Evolutionary conservation across 1,140 invertebrate species (phyloP).

Genomic region (Drosophila chauvacae): DNA sequence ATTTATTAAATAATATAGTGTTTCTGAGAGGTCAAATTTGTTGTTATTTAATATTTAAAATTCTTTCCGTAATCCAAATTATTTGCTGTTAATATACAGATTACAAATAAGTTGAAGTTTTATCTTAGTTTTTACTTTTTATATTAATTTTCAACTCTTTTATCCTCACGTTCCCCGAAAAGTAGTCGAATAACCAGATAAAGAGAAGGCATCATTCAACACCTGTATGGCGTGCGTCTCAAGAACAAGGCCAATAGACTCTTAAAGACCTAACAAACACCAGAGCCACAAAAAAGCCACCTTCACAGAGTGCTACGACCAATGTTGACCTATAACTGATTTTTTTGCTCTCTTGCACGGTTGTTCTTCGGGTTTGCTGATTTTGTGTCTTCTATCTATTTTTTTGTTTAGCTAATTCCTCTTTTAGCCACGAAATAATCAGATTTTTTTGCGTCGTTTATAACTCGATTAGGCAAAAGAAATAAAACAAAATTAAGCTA

Average conservation of each 20-base stretch:
- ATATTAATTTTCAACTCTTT: neutral
- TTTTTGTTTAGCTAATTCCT: conserved; percentile 44
- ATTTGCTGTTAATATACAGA: no score
- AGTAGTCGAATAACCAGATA: neutral
- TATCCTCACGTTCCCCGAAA: conserved; percentile 1
- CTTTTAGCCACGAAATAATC: conserved; percentile 33
- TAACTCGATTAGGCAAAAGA: conserved; percentile 50
- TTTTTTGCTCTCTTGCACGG: conserved; percentile 19
- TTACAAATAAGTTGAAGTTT: no score
- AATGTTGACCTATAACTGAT: conserved; percentile 77
- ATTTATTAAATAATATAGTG: neutral
- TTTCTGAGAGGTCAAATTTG: no score
- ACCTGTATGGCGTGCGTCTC: conserved; percentile 28
- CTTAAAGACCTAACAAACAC: conserved; percentile 31
- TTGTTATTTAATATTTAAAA: no score
- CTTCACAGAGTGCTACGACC: conserved; percentile 62
- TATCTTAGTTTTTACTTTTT: neutral
- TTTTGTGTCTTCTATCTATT: conserved; percentile 28
- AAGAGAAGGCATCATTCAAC: conserved; percentile 4
- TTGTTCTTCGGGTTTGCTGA: conserved; percentile 38
- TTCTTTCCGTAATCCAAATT: no score
- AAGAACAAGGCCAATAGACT: conserved; percentile 74
- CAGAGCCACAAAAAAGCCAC: conserved; percentile 30
- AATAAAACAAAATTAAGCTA: conserved; percentile 28
- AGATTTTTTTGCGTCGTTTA: conserved; percentile 51